Evolutionary conservation across 2,888 invertebrate genomes (phyloP).

Genomic region (Spialia ferax): DNA sequence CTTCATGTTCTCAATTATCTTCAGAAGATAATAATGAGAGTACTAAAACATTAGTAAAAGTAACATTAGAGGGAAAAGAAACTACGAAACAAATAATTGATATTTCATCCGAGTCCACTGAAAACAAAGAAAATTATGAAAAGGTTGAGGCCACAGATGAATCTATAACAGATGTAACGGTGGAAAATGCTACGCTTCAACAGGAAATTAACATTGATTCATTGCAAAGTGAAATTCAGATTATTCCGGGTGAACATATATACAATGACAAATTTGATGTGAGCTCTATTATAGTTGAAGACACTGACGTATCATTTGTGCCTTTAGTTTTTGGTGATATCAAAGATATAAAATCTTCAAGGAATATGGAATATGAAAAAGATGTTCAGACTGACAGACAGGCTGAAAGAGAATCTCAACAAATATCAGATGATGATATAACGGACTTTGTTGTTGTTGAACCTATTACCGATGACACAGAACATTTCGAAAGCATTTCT

Average conservation of each 20-base stretch:
- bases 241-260: not conserved
- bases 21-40: not conserved
- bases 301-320: slow-evolving; percentile 60
- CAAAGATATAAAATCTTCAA: slow-evolving; percentile 53
- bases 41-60: not conserved
- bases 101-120: not conserved
- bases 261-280: not conserved
- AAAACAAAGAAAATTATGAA: not conserved
- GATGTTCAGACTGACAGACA: too few species aligned
- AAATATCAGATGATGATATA: slow-evolving; percentile 25
- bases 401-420: not conserved
- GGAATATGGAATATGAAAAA: not conserved
- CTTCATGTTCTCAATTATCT: not conserved
- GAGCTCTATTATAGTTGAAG: slow-evolving; percentile 49
- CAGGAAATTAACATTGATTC: not conserved
- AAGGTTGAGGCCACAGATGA: not conserved
- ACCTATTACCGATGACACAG: slow-evolving; percentile 1
- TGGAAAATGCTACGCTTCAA: not conserved
- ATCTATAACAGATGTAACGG: not conserved
- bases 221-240: not conserved
- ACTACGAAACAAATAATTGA: not conserved
- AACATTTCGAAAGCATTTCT: slow-evolving; percentile 27
- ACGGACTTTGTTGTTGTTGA: slow-evolving; percentile 32
- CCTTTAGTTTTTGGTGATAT: slow-evolving; percentile 66
- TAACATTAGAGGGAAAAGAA: not conserved